Conservation (phyloP, 2,113 vertebrate genomes). For the Balaenoptera acutorostrata region DNA sequence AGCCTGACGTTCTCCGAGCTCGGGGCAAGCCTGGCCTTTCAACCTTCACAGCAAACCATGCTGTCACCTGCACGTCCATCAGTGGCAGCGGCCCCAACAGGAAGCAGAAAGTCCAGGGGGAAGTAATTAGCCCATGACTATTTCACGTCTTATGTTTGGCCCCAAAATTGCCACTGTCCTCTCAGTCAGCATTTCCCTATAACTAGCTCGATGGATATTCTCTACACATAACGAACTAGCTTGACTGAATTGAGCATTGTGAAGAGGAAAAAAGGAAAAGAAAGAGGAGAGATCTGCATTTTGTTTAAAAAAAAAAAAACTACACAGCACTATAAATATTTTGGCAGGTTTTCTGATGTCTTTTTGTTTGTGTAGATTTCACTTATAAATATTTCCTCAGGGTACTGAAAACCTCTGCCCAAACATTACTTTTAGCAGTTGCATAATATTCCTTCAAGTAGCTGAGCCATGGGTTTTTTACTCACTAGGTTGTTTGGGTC, state of each 20-base stretch:
- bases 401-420: not conserved
- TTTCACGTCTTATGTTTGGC: not conserved
- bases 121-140: not conserved
- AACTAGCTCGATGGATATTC: not conserved
- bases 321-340: not conserved
- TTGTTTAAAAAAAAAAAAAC: not conserved
- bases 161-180: not conserved
- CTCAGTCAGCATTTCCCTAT: not conserved
- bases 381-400: not conserved
- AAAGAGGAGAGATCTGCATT: not conserved
- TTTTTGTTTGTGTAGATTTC: not conserved
- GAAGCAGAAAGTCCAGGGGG: not conserved
- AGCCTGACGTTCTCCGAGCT: not conserved
- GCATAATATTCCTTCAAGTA: not conserved
- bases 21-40: not conserved
- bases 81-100: not conserved
- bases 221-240: not conserved
- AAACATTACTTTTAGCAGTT: not conserved
- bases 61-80: fast-evolving
- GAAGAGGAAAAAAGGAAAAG: not conserved
- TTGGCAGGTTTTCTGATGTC: not conserved
- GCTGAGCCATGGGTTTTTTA: not conserved
- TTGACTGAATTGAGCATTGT: not conserved
- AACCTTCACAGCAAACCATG: not conserved
- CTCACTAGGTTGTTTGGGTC: not conserved